Conservation (phyloP, 2,888 invertebrate genomes). For the Helleia helle region DNA sequence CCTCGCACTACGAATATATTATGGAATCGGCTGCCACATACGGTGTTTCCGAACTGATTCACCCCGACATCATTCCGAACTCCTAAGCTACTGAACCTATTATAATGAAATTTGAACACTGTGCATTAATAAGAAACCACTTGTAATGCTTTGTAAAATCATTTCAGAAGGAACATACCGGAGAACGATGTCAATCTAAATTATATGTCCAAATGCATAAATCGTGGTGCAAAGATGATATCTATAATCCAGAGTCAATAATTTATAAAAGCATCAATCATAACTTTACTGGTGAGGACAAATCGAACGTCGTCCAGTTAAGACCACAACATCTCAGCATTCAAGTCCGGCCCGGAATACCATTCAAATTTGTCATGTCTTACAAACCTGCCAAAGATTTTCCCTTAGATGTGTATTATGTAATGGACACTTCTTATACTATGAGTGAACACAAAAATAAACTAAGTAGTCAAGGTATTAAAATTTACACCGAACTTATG, state of each 20-base stretch:
- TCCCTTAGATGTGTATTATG: constrained; percentile 87
- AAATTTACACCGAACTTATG: constrained; percentile 62
- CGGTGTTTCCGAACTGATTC: too few species aligned
- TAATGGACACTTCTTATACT: constrained; percentile 85
- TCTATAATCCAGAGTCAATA: constrained; percentile 23
- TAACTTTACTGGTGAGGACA: constrained; percentile 20
- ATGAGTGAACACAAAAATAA: constrained; percentile 76
- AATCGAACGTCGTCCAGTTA: constrained; percentile 49
- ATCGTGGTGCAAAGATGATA: constrained; percentile 31
- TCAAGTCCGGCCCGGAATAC: constrained; percentile 59
- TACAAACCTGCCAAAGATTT: constrained; percentile 81
- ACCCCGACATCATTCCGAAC: too few species aligned
- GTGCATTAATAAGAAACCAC: too few species aligned
- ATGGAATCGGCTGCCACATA: too few species aligned
- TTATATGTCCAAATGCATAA: constrained; percentile 10
- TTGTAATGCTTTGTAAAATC: constrained; percentile 13
- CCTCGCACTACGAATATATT: too few species aligned
- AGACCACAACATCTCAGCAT: constrained; percentile 70
- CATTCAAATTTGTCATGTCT: constrained; percentile 44
- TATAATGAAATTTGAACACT: too few species aligned
- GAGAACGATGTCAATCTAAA: constrained; percentile 31
- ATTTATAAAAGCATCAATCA: constrained; percentile 7
- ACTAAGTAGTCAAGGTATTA: constrained; percentile 59
- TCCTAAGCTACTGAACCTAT: too few species aligned
- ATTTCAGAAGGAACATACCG: constrained; percentile 24